These are phyloP conservation scores for Ashinkailepas kermadecensis DNA, from an alignment of 2,888 invertebrate species.

Conservation along the genomic window DNA sequence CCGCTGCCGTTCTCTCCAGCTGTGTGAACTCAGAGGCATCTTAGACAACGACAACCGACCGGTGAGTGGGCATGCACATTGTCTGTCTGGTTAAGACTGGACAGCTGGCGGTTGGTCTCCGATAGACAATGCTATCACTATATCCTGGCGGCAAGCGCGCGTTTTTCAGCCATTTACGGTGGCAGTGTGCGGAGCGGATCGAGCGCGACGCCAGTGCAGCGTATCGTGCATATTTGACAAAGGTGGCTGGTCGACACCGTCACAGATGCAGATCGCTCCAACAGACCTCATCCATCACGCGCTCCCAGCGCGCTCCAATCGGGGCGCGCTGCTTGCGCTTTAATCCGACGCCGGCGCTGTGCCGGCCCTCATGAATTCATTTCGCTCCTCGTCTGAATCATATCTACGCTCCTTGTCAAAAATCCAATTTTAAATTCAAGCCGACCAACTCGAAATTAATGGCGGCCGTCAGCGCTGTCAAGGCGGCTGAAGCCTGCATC, in stretches of 20 bases:
- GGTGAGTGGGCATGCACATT: background rate
- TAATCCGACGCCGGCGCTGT: background rate
- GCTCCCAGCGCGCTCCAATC: background rate
- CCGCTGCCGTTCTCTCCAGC: too few species aligned
- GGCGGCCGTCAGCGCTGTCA: background rate
- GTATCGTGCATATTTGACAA: background rate
- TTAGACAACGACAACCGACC: too few species aligned
- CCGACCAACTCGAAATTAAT: conserved; percentile 17
- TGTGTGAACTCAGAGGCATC: too few species aligned
- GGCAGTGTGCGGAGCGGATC: too few species aligned
- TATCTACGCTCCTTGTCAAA: conserved; percentile 22
- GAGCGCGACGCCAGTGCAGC: too few species aligned
- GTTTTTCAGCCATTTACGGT: too few species aligned
- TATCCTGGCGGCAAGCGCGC: too few species aligned
- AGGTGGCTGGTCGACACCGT: background rate
- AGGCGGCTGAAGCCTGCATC: conserved; percentile 9
- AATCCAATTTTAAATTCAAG: conserved; percentile 22
- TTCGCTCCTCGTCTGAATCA: conserved; percentile 9
- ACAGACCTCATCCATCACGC: background rate
- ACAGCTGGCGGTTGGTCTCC: too few species aligned
- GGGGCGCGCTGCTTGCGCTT: background rate
- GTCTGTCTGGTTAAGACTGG: too few species aligned
- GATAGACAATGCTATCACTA: too few species aligned
- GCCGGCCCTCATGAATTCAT: conserved; percentile 16
- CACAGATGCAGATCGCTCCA: background rate